These are phyloP conservation scores for Falco peregrinus DNA, from an alignment of 2,797 vertebrate genomes.

Conservation along the genomic window DNA sequence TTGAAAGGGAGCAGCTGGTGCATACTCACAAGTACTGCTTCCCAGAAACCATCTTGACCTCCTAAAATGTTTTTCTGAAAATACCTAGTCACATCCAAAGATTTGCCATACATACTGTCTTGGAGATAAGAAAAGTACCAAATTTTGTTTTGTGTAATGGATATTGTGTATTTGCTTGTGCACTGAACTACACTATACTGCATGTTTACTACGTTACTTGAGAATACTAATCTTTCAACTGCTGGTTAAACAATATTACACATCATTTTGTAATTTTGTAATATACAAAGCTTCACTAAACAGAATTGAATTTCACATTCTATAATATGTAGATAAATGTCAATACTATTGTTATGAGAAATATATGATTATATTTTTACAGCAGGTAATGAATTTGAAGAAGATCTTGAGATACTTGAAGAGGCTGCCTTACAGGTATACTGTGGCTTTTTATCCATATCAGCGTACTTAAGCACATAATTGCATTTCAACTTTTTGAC, in stretches of 20 bases:
- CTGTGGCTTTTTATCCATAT: background rate
- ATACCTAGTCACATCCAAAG: background rate
- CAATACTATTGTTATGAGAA: background rate
- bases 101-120: background rate
- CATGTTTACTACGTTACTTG: background rate
- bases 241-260: background rate
- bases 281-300: background rate
- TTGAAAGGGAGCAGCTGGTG: background rate
- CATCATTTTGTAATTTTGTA: background rate
- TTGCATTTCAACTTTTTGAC: background rate
- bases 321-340: background rate
- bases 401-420: slow-evolving; percentile 98
- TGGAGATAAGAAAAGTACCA: background rate
- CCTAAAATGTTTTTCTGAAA: background rate
- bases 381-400: slow-evolving; percentile 94
- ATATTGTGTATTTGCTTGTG: background rate
- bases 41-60: background rate
- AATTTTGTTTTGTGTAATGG: background rate
- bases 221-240: background rate
- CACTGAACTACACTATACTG: background rate
- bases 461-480: background rate
- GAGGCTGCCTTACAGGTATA: slow-evolving; percentile 97
- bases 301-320: background rate
- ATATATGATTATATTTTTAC: slow-evolving; percentile 6
- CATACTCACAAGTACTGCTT: background rate